Evolutionary conservation across 2,797 vertebrate species (phyloP), one percentile per base, ranked within the genome.

Genomic region (Rhinichthys osculus): DNA sequence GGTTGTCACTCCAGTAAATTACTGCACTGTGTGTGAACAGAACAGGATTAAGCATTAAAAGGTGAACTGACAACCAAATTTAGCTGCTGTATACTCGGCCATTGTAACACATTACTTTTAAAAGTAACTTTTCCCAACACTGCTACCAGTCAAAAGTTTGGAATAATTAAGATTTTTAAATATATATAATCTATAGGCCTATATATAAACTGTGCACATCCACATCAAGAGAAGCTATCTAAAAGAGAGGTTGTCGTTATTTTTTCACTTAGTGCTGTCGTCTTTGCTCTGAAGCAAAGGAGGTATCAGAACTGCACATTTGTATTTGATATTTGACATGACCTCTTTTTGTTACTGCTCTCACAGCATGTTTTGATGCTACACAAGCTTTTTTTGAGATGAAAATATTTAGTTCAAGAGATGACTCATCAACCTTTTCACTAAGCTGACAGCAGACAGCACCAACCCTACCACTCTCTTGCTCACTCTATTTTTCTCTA

Each of bases 371-470:
- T 54, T 83, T 70, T 87, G 50, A 47, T 85, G 74, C 52, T 67
- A 77, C 72, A 89, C 64, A 27, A 82, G 82, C 83, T 44, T 83
- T 47, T 47, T 81, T 38, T 35, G 70, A 64, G 81, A 50, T 73
- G 54, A 44, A 73, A 54, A 76, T 84, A 84, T 81, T 88, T 84
- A 78, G 79, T 59, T 40, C 70, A 64, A 85, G 57, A 72, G 74
- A 81, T 90, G 86, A 91, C 66, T 90, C 85, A 91, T 83, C 70
- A 73, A 79, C 62, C 62, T 70, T 77, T 88, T 85, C 52, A 80
- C 69, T 81, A 83, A 79, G 72, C 40, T 87, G 69, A 85, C 74
- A 85, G 84, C 52, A 83, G 42, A 78, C 78, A 83, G 78, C 70
- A 33, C 38, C 81, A 59, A 52, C 81, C 52, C 42, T 67, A 64